Percentiles rank a stretch among this genome's conserved stretches.
Evolutionary conservation across 2,113 vertebrate genomes (phyloP).

Genomic region (Misgurnus anguillicaudatus): DNA sequence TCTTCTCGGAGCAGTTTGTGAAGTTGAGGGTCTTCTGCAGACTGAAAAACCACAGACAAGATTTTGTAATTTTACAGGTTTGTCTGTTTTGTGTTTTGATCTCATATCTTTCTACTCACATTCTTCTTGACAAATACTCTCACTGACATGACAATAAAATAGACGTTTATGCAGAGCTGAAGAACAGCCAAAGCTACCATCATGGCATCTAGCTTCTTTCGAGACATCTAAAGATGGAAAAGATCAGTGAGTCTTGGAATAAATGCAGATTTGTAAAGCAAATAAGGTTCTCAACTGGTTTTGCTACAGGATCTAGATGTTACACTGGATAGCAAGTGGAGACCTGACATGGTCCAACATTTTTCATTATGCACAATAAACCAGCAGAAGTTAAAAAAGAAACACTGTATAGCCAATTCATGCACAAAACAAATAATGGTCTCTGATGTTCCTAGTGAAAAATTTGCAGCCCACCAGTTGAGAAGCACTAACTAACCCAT

Average conservation of each 20-base stretch:
- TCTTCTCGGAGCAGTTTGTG: slow-evolving; percentile 60
- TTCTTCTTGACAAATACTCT: slow-evolving; percentile 48
- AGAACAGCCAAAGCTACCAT: slow-evolving; percentile 60
- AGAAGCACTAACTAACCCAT: not conserved
- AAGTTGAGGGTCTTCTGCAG: slow-evolving; percentile 46
- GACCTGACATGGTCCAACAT: too few species aligned
- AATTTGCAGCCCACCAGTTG: not conserved
- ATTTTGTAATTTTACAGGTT: too few species aligned
- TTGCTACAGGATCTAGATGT: too few species aligned
- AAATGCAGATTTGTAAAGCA: not conserved
- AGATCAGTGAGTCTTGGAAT: not conserved
- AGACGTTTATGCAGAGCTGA: slow-evolving; percentile 65
- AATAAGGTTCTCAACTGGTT: too few species aligned
- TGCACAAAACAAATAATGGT: too few species aligned
- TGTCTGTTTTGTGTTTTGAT: not conserved
- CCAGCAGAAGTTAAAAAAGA: too few species aligned
- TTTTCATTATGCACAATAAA: too few species aligned
- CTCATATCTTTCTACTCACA: slow-evolving; percentile 7
- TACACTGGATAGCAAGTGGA: too few species aligned
- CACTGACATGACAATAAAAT: slow-evolving; percentile 54
- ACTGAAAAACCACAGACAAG: slow-evolving; percentile 39
- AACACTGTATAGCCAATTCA: too few species aligned
- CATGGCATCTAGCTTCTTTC: slow-evolving; percentile 35
- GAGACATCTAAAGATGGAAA: slow-evolving; percentile 43
- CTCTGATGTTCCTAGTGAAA: too few species aligned